Base-by-base conservation (phyloP, 2,113 vertebrate genomes). In the Halichoerus grypus region DNA sequence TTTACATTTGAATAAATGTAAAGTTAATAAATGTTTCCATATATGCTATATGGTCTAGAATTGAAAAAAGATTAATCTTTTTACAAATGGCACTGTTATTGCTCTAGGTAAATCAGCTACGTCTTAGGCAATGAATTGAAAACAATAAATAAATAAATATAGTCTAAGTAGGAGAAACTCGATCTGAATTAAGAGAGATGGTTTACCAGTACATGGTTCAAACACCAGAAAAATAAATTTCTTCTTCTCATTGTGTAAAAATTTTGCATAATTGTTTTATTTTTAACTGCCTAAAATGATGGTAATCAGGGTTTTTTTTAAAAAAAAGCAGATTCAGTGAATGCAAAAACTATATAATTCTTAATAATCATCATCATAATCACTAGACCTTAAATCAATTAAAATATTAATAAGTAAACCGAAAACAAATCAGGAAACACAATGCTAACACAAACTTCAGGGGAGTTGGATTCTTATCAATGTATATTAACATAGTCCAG, bases 1-100 rank as follows among this genome's bases (percentile, higher is more conserved):
- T 82, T 93, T 31, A 65, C n/a, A 88, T 87, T 82, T 91, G 28
- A 94, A 55, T 59, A 82, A 65, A 49, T 74, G 63, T 59, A 82
- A 33, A 72, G 13, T 79, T 77, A 84, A 16, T 81, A 21, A 65
- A 95, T 4, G 0, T 72, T 92, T 92, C 79, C 12, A 31, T 61
- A 51, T 65, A 61, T 97, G 5, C 31, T 39, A n/a, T 65, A 57
- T 33, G 91, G 76, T 81, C 55, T 59, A 81, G 31, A 91, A 79
- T n/a, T 65, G 24, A 84, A 49, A 16, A 39, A 77, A 88, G 14
- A 42, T 39, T 69, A 39, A 42, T 71, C 26, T 55, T 85, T 46
- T 87, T 71, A 55, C n/a, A 67, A 79, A 88, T 21, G 24, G 8
- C 42, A 63, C 28, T 63, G 2, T 28, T 39, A 71, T 94, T 79